A percentile compares a stretch with the other conserved stretches of the same genome.
These are phyloP conservation scores for Cryptops parisi DNA, from an alignment of 2,888 invertebrate species.

Conservation along the genomic window DNA sequence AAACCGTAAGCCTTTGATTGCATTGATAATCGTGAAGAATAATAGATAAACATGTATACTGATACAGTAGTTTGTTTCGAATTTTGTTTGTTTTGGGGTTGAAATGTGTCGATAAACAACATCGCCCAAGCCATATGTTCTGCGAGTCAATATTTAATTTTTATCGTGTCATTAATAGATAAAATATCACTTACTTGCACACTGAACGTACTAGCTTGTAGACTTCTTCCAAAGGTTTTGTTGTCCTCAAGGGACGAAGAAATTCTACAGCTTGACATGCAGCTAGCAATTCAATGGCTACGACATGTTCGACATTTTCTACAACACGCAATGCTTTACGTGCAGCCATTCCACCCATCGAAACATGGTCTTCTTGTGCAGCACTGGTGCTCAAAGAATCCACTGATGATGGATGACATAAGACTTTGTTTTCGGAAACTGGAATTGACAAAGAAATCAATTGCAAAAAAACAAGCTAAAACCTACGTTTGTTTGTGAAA, in stretches of 20 bases:
- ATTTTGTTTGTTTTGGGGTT: too few species aligned
- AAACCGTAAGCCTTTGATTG: too few species aligned
- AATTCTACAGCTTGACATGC: constrained; percentile 54
- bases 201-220: constrained; percentile 42
- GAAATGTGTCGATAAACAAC: too few species aligned
- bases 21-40: too few species aligned
- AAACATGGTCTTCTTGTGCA: constrained; percentile 53
- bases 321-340: constrained; percentile 44
- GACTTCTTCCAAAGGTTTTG: constrained; percentile 47
- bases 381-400: constrained; percentile 50
- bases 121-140: too few species aligned
- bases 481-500: too few species aligned
- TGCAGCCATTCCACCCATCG: constrained; percentile 52
- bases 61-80: too few species aligned
- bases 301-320: constrained; percentile 41
- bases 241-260: constrained; percentile 45
- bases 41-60: too few species aligned
- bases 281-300: constrained; percentile 48
- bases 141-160: too few species aligned
- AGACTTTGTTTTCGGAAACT: constrained; percentile 53
- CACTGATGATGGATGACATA: constrained; percentile 50
- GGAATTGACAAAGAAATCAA: not conserved
- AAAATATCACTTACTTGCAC: constrained; percentile 30
- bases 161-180: too few species aligned
- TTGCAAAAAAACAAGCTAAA: too few species aligned